A percentile compares a stretch with the other conserved stretches of the same genome.
These are phyloP conservation scores for Dione vanillae DNA, from an alignment of 2,888 invertebrate genomes.

Conservation along the genomic window DNA sequence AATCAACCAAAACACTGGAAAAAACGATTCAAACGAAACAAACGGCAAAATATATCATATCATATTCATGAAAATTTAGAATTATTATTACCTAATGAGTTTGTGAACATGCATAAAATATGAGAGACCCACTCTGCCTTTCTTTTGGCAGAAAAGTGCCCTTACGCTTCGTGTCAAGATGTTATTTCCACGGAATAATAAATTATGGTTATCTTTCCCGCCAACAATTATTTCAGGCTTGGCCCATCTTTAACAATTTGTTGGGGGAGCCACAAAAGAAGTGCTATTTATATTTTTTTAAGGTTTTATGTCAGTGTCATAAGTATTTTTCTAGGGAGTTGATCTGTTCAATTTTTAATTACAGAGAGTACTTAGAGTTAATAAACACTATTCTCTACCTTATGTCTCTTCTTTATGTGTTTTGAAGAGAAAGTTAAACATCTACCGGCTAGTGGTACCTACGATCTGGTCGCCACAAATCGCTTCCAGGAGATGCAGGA, in stretches of 20 bases:
- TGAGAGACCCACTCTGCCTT: constrained; percentile 43
- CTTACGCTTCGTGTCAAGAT: constrained; percentile 46
- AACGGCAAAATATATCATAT: constrained; percentile 31
- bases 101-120: constrained; percentile 50
- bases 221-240: constrained; percentile 38
- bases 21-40: constrained; percentile 20
- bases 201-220: constrained; percentile 44
- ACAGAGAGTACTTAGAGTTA: no score
- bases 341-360: neutral
- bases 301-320: neutral
- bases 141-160: constrained; percentile 43
- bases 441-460: no score
- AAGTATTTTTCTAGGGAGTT: neutral
- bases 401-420: no score
- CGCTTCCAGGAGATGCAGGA: no score
- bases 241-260: constrained; percentile 45
- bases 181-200: constrained; percentile 45
- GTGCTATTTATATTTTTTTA: constrained; percentile 29
- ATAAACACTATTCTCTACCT: no score
- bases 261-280: constrained; percentile 37
- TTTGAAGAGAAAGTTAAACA: no score
- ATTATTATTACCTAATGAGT: constrained; percentile 47
- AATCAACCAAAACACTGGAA: constrained; percentile 16
- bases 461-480: no score
- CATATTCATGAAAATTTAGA: constrained; percentile 38